Conservation (phyloP, 2,797 vertebrate genomes). For the Carcharodon carcharias region DNA sequence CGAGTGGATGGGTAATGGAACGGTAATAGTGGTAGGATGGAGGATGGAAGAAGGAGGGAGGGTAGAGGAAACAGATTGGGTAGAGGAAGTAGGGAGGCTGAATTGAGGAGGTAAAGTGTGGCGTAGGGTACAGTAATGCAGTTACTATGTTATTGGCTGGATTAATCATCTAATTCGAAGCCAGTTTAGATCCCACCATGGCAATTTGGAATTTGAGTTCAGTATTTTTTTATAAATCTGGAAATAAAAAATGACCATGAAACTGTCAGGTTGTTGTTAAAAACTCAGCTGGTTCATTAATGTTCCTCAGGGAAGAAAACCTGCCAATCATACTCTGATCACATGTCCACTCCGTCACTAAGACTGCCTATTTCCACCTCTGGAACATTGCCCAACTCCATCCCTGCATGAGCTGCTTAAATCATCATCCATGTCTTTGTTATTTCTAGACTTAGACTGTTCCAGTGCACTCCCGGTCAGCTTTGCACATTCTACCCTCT, state of each 20-base stretch:
- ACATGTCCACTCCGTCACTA: too few relatives aligned
- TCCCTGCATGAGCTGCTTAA: too few relatives aligned
- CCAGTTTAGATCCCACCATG: neutral
- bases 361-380: too few relatives aligned
- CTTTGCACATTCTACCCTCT: too few relatives aligned
- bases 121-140: neutral
- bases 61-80: neutral
- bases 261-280: too few relatives aligned
- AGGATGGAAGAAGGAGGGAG: neutral
- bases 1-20: neutral
- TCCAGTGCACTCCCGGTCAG: too few relatives aligned
- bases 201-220: neutral
- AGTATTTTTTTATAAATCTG: neutral
- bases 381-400: too few relatives aligned
- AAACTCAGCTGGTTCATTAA: too few relatives aligned
- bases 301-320: neutral
- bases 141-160: neutral
- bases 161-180: neutral
- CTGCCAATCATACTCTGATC: neutral
- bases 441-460: too few relatives aligned
- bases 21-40: neutral
- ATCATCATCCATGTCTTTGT: too few relatives aligned
- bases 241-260: neutral
- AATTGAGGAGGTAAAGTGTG: neutral
- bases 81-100: neutral